Percentiles rank a stretch among this genome's conserved stretches.
These are phyloP conservation scores for Stomatorhinus ivindoensis DNA, from an alignment of 2,113 vertebrate species.

Conservation along the genomic window DNA sequence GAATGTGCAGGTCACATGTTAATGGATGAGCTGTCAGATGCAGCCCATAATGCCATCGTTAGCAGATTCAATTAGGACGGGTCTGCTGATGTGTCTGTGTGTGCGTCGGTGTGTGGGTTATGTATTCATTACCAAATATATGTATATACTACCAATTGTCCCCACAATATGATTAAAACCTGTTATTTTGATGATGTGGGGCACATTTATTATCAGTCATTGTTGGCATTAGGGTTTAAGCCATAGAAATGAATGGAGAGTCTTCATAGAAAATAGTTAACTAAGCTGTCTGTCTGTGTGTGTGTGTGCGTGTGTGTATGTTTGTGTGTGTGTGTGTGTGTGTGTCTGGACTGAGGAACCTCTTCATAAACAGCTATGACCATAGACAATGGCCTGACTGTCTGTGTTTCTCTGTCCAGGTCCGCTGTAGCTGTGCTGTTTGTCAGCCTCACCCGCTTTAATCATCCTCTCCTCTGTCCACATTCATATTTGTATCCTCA, in stretches of 20 bases:
- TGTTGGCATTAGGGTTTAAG: neutral
- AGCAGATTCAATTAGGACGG: neutral
- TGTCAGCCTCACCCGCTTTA: neutral
- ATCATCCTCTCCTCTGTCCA: neutral
- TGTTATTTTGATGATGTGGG: neutral
- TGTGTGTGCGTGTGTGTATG: too few species aligned
- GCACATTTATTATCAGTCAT: neutral
- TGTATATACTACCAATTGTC: neutral
- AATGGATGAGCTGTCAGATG: constrained; percentile 15
- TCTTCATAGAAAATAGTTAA: neutral
- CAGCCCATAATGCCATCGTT: constrained; percentile 9
- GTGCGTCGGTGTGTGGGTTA: neutral
- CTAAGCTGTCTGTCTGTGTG: neutral
- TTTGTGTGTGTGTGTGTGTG: neutral
- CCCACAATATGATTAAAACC: neutral
- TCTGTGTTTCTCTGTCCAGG: neutral
- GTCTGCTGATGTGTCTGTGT: neutral
- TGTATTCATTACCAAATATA: neutral
- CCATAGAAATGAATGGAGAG: neutral
- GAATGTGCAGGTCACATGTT: constrained; percentile 17
- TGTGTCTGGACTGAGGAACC: neutral
- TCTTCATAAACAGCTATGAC: neutral
- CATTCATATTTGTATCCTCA: neutral
- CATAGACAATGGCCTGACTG: neutral
- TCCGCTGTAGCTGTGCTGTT: too few species aligned